Percentiles rank a stretch among this genome's conserved stretches.
These are phyloP conservation scores for Hybos culiciformis DNA, from an alignment of 2,888 invertebrate species.

Conservation along the genomic window DNA sequence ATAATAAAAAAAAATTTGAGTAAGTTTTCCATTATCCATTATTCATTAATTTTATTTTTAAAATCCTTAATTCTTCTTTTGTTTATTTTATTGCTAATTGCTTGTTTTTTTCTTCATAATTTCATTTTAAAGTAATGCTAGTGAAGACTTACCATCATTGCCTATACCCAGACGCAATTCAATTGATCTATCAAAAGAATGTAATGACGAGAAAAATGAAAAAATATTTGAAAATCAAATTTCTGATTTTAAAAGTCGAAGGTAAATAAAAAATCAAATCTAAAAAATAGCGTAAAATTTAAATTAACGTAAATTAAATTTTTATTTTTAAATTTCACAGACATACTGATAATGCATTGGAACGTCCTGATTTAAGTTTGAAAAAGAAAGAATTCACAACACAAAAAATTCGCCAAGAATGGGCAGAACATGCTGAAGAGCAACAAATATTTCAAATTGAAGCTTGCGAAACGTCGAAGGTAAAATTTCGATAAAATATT, in stretches of 20 bases:
- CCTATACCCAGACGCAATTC: constrained; percentile 46
- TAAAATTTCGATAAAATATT: neutral
- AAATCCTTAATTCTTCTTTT: constrained; percentile 7
- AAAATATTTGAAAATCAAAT: constrained; percentile 48
- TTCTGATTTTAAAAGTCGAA: constrained; percentile 41
- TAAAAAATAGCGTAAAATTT: neutral
- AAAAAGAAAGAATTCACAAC: constrained; percentile 34
- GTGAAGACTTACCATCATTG: constrained; percentile 39
- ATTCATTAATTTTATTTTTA: constrained; percentile 7
- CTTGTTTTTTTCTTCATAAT: neutral
- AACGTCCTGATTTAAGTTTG: constrained; percentile 27
- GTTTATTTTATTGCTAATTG: constrained; percentile 16
- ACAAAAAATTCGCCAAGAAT: constrained; percentile 34
- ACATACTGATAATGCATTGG: constrained; percentile 42
- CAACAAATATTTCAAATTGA: constrained; percentile 6
- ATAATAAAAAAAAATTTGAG: constrained; percentile 21
- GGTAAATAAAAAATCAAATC: constrained; percentile 19
- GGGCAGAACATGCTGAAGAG: constrained; percentile 34
- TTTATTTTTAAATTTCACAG: constrained; percentile 26
- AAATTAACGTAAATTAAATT: neutral
- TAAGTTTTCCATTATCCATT: constrained; percentile 9
- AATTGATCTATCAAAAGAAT: constrained; percentile 43
- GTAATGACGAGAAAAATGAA: constrained; percentile 27
- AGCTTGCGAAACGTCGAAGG: neutral
- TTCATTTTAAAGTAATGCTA: constrained; percentile 29